Evolutionary conservation across 2,797 vertebrate genomes (phyloP), one percentile per base, ranked within the genome.

Genomic region (Chaetophractus vellerosus): DNA sequence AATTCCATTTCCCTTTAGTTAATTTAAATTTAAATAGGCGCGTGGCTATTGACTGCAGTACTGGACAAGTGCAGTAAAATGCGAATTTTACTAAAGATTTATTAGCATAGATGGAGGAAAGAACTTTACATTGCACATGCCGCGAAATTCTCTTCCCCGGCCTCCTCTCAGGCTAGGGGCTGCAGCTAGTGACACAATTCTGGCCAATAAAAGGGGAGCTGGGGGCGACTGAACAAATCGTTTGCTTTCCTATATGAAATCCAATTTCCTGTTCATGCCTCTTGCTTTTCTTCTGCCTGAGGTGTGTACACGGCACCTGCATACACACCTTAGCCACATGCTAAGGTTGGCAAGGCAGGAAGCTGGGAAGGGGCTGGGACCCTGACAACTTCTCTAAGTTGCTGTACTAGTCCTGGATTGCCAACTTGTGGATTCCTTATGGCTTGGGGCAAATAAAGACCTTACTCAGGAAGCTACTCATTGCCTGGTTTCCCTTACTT

Each of bases 401-500:
- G 11, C 33, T 59, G 6, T 15, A 11, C 19, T 59, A 64, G 15
- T 45, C 50, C 36, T 52, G 14, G 9, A 28, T 33, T 21, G 19
- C 55, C 33, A 75, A 72, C 1, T 14, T 83, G 4, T 21, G 38
- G 31, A 45, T 59, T 57, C 66, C 28, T 31, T 31, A 2, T 41
- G 14, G 9, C 68, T 3, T 6, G 14, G 26, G 41, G 66, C 21
- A 36, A 75, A 69, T 36, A 79, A 94, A 74, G 5, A 8, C 7
- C 6, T 78, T 76, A 63, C 11, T 85, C 16, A 33, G 33, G 45
- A 72, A 93, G 68, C 23, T 24, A 64, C 9, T 68, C 26, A 64
- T 79, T 63, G 50, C 18, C 61, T 88, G 5, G 45, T 82, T 94
- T 80, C 57, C 74, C 82, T 14, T 64, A 15, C 61, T 76, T 96